A percentile compares a stretch with the other conserved stretches of the same genome.
Evolutionary conservation across 2,797 vertebrate genomes (phyloP).

Genomic region (Amazonetta brasiliensis): DNA sequence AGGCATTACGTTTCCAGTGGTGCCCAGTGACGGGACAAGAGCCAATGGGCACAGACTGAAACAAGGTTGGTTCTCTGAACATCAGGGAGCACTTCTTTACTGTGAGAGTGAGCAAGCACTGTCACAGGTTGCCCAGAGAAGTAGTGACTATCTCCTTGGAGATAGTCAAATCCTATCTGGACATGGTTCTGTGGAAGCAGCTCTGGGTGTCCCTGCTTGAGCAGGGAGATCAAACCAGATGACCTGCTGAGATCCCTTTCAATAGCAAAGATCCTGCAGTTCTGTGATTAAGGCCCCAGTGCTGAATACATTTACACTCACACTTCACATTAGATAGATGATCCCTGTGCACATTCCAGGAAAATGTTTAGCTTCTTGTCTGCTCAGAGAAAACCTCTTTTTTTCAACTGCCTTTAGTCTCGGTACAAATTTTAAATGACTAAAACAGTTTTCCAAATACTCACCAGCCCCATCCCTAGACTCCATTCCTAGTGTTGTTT

Average conservation of each 20-base stretch:
- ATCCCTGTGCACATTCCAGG: neutral
- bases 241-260: neutral
- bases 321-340: neutral
- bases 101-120: neutral
- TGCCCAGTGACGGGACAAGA: neutral
- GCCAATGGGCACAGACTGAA: neutral
- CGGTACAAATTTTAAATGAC: neutral
- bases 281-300: neutral
- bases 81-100: neutral
- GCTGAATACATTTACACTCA: neutral
- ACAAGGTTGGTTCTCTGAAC: neutral
- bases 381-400: neutral
- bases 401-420: neutral
- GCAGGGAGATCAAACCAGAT: neutral
- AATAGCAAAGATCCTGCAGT: neutral
- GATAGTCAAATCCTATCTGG: neutral
- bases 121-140: neutral
- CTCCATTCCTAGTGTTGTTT: neutral
- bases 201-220: neutral
- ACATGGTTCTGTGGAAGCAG: neutral
- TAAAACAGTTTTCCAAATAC: neutral
- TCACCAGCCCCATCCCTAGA: rapidly evolving
- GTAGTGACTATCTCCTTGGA: neutral
- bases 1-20: neutral
- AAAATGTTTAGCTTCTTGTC: neutral